A percentile compares a stretch with the other conserved stretches of the same genome.
Conservation (phyloP, 2,888 invertebrate genomes). For the Callyntrura sp. region DNA sequence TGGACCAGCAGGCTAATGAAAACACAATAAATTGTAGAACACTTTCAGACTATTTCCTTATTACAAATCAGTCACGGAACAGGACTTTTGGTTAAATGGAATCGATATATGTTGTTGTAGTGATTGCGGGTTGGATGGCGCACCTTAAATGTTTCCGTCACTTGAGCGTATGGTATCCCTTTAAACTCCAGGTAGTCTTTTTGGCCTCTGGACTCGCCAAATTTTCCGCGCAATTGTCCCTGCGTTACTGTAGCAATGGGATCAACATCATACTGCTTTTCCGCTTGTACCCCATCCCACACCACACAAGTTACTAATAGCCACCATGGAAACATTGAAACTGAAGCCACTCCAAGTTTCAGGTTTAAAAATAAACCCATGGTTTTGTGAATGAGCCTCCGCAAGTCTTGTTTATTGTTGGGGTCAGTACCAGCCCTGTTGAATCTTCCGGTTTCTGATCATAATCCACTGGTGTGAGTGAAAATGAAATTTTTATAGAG, state of each 20-base stretch:
- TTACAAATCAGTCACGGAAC: no score
- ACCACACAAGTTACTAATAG: neutral
- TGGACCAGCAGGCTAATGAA: conserved; percentile 71
- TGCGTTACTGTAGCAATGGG: conserved; percentile 71
- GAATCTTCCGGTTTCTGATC: neutral
- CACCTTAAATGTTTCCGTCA: conserved; percentile 76
- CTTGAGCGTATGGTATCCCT: conserved; percentile 78
- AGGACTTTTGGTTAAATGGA: no score
- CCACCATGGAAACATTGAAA: neutral
- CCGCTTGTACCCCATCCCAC: neutral
- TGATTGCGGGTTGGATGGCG: no score
- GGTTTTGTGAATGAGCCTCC: neutral
- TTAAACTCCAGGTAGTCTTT: conserved; percentile 75
- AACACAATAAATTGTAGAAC: neutral
- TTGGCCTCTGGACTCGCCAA: conserved; percentile 70
- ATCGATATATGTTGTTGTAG: no score
- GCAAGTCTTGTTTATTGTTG: neutral
- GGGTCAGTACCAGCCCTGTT: neutral
- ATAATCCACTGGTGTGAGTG: neutral
- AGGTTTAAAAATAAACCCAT: neutral
- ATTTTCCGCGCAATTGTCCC: conserved; percentile 76
- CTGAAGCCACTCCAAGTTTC: neutral
- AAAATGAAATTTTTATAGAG: neutral
- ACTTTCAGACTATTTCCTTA: neutral
- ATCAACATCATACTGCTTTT: conserved; percentile 72